These are phyloP conservation scores for Nothocercus nigrocapillus DNA, from an alignment of 2,113 vertebrate genomes.

Conservation along the genomic window DNA sequence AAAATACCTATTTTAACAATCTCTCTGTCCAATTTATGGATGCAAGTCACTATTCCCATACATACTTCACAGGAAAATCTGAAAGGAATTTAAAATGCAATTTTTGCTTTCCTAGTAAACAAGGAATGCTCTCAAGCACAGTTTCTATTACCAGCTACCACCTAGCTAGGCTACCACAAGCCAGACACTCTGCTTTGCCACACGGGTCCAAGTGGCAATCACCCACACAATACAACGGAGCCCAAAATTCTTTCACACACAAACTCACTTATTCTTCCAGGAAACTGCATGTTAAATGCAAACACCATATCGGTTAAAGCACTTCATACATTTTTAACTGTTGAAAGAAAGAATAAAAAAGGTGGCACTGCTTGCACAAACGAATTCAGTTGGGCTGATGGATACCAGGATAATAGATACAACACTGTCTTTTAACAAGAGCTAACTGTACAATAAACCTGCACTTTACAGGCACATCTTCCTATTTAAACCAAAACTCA, in stretches of 20 bases:
- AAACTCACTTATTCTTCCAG: not conserved
- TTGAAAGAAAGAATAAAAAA: not conserved
- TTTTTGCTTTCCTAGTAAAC: not conserved
- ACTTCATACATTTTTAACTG: not conserved
- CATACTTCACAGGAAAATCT: fast-evolving
- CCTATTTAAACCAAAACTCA: not conserved
- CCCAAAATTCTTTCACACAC: not conserved
- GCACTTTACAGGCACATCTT: not conserved
- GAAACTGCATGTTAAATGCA: not conserved
- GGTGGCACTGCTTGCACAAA: not conserved
- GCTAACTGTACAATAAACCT: not conserved
- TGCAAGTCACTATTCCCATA: not conserved
- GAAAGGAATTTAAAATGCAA: not conserved
- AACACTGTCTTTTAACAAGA: not conserved
- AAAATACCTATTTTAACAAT: not conserved
- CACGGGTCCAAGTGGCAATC: not conserved
- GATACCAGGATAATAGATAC: not conserved
- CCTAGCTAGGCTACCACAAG: fast-evolving
- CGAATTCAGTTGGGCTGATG: not conserved
- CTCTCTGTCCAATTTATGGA: not conserved
- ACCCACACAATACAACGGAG: fast-evolving
- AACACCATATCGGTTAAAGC: not conserved
- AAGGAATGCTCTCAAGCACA: fast-evolving
- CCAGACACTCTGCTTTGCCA: not conserved
- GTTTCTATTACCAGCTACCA: not conserved